Percentiles rank a stretch among this genome's conserved stretches.
phyloP scores from a whole-genome alignment of 1,140 invertebrate genomes.

The Nasonia vitripennis region DNA sequence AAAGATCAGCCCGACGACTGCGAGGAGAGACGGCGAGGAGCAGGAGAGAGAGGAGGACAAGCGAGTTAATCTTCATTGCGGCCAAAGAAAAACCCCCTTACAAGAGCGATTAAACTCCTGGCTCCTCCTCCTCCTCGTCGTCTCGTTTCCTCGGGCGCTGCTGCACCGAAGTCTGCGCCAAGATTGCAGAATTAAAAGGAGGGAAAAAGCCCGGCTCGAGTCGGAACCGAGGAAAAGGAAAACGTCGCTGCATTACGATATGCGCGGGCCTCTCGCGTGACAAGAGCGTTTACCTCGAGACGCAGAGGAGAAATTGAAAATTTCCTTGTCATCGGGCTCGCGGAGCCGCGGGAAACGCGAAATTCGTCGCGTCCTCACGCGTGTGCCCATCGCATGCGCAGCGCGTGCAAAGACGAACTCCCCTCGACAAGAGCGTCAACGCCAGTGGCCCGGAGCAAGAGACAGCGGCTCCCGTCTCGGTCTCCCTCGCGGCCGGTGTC shows the following conservation, averaged over 20 bases:
- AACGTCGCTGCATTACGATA: neutral
- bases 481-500: neutral
- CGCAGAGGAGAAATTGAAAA: neutral
- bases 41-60: neutral
- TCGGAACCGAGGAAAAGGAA: neutral
- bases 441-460: constrained; percentile 16
- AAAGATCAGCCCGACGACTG: neutral
- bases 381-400: neutral
- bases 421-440: neutral
- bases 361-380: neutral
- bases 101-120: constrained; percentile 36
- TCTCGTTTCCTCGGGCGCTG: constrained; percentile 20
- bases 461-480: neutral
- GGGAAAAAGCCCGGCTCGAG: neutral
- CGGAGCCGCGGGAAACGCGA: no score
- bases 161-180: neutral
- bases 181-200: constrained; percentile 23
- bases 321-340: neutral
- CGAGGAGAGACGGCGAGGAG: neutral
- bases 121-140: neutral
- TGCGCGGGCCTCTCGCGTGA: neutral
- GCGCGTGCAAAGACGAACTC: constrained; percentile 37
- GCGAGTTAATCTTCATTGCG: constrained; percentile 47
- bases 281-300: neutral
- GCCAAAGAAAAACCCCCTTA: constrained; percentile 38